These are phyloP conservation scores for Polia nebulosa DNA, from an alignment of 2,888 invertebrate species.

Conservation along the genomic window DNA sequence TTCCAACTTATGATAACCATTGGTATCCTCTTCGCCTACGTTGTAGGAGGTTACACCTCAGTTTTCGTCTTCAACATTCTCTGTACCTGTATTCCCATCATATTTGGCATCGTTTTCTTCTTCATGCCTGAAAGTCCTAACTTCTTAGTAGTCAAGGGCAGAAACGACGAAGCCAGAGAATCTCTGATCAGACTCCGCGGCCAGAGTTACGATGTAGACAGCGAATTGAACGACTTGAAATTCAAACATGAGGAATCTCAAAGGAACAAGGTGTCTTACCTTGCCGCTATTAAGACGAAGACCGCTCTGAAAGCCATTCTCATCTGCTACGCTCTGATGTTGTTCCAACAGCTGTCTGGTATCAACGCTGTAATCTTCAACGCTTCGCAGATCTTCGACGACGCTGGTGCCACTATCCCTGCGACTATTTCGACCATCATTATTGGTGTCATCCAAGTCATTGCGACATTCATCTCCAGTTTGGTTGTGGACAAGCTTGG, in stretches of 20 bases:
- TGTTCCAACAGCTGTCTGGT: slow-evolving; percentile 97
- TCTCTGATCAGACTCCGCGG: slow-evolving; percentile 95
- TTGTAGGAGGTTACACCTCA: slow-evolving; percentile 91
- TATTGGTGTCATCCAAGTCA: slow-evolving; percentile 96
- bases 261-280: slow-evolving; percentile 90
- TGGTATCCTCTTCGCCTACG: slow-evolving; percentile 95
- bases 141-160: slow-evolving; percentile 92
- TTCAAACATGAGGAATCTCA: slow-evolving; percentile 88
- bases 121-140: slow-evolving; percentile 97
- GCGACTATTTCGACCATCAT: slow-evolving; percentile 93
- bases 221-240: slow-evolving; percentile 92
- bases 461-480: slow-evolving; percentile 94
- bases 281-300: slow-evolving; percentile 90
- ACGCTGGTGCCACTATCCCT: slow-evolving; percentile 91
- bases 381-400: slow-evolving; percentile 93
- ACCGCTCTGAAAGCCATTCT: slow-evolving; percentile 93
- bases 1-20: slow-evolving; percentile 96
- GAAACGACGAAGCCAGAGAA: slow-evolving; percentile 92
- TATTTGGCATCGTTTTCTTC: slow-evolving; percentile 93
- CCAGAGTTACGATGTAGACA: slow-evolving; percentile 92
- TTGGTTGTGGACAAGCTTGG: slow-evolving; percentile 95
- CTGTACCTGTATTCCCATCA: slow-evolving; percentile 92
- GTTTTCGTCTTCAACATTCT: slow-evolving; percentile 92
- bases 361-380: slow-evolving; percentile 97
- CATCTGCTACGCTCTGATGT: slow-evolving; percentile 95